Conservation (phyloP, 1,140 invertebrate species). For the Ooceraea biroi region DNA sequence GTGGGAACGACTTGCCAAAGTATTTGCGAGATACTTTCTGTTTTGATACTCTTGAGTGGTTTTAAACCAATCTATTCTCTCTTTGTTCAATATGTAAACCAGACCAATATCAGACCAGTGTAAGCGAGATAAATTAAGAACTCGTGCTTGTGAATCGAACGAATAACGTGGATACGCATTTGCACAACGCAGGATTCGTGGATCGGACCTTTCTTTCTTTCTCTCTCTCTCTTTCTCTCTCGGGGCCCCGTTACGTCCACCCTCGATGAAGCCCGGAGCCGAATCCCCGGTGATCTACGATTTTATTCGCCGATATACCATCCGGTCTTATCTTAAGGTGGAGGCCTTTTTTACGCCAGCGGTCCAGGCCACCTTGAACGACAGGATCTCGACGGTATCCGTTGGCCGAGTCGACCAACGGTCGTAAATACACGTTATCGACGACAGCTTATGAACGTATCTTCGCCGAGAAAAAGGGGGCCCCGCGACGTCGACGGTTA, state of each 20-base stretch:
- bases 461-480: constrained; percentile 65
- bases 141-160: too few species aligned
- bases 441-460: constrained; percentile 67
- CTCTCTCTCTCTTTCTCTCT: constrained; percentile 3
- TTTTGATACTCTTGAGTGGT: too few species aligned
- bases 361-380: constrained; percentile 58
- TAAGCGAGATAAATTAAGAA: too few species aligned
- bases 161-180: too few species aligned
- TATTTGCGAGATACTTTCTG: too few species aligned
- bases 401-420: constrained; percentile 20
- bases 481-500: constrained; percentile 59
- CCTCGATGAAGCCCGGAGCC: constrained; percentile 46
- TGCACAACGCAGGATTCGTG: too few species aligned
- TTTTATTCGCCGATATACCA: constrained; percentile 75
- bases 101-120: too few species aligned
- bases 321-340: constrained; percentile 65
- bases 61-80: too few species aligned
- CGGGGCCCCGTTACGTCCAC: constrained; percentile 59
- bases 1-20: too few species aligned
- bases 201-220: too few species aligned
- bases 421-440: constrained; percentile 70
- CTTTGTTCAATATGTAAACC: too few species aligned
- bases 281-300: constrained; percentile 73
- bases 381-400: constrained; percentile 65
- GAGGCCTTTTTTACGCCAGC: constrained; percentile 66